A percentile compares a stretch with the other conserved stretches of the same genome.
These are phyloP conservation scores for Cephus rjabovi DNA, from an alignment of 2,888 invertebrate genomes.

Conservation along the genomic window DNA sequence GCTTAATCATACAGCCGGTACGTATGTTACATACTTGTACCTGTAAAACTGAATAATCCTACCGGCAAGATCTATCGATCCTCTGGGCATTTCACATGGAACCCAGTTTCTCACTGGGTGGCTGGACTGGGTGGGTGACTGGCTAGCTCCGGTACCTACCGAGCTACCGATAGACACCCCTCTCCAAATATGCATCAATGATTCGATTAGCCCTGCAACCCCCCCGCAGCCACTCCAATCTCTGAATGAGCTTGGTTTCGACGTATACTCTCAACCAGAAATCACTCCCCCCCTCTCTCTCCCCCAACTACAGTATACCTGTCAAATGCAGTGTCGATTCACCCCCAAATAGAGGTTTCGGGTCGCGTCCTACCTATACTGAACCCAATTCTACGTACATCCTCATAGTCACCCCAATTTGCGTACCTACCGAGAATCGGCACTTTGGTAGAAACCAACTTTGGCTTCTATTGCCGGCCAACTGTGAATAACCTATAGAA, in stretches of 20 bases:
- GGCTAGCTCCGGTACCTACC: conserved; percentile 14
- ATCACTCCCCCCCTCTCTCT: background rate
- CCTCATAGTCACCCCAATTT: background rate
- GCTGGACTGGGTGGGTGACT: background rate
- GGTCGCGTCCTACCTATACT: too few relatives aligned
- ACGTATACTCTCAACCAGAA: conserved; percentile 28
- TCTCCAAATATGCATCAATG: conserved; percentile 59
- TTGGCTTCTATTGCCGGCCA: background rate
- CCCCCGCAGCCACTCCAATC: conserved; percentile 22
- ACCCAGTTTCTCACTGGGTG: too few relatives aligned
- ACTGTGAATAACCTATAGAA: too few relatives aligned
- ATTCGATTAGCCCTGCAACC: conserved; percentile 61
- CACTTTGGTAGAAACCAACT: background rate
- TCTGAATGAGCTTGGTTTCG: conserved; percentile 3
- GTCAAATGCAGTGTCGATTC: conserved; percentile 41
- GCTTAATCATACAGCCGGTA: too few relatives aligned
- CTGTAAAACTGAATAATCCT: too few relatives aligned
- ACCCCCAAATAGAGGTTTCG: too few relatives aligned
- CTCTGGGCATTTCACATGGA: too few relatives aligned
- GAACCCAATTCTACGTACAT: background rate
- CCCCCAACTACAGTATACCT: conserved; percentile 43
- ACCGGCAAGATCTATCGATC: too few relatives aligned
- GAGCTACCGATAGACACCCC: conserved; percentile 14
- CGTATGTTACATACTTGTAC: too few relatives aligned
- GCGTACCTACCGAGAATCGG: background rate